phyloP scores from a whole-genome alignment of 2,797 vertebrate genomes.

The Enoplosus armatus region DNA sequence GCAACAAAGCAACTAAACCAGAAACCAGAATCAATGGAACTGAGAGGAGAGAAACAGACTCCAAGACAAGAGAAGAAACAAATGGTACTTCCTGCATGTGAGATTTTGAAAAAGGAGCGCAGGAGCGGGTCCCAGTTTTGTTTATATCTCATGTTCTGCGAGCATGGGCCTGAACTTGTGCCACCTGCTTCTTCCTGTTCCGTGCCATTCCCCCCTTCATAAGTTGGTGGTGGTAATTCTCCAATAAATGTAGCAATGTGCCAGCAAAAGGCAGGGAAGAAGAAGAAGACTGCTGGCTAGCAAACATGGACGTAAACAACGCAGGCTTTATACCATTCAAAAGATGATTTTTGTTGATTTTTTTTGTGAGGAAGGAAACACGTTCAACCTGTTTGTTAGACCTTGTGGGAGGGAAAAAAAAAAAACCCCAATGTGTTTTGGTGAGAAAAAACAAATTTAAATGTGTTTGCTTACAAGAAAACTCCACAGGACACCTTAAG shows the following conservation, averaged over 20 bases:
- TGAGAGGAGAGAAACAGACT: neutral
- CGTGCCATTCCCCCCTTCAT: neutral
- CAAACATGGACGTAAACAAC: neutral
- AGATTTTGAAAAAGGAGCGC: neutral
- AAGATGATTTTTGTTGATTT: too few relatives aligned
- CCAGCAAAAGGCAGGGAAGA: neutral
- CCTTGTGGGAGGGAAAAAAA: neutral
- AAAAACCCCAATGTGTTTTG: neutral
- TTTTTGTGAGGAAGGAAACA: slow-evolving; percentile 1
- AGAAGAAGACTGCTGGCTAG: neutral
- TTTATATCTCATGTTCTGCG: neutral
- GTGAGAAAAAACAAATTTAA: neutral
- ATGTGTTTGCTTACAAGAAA: neutral
- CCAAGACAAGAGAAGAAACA: neutral
- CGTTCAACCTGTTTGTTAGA: neutral
- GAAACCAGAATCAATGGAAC: neutral
- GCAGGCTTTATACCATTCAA: too few relatives aligned
- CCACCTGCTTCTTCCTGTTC: too few relatives aligned
- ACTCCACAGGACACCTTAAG: neutral
- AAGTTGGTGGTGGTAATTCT: neutral
- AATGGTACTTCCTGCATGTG: too few relatives aligned
- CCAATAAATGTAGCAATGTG: neutral
- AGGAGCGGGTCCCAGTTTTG: too few relatives aligned
- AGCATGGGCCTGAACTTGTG: neutral
- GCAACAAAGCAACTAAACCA: neutral